Evolutionary conservation across 2,888 invertebrate genomes (phyloP), one percentile per base, ranked within the genome.

Genomic region (Sclerodermus sp.): DNA sequence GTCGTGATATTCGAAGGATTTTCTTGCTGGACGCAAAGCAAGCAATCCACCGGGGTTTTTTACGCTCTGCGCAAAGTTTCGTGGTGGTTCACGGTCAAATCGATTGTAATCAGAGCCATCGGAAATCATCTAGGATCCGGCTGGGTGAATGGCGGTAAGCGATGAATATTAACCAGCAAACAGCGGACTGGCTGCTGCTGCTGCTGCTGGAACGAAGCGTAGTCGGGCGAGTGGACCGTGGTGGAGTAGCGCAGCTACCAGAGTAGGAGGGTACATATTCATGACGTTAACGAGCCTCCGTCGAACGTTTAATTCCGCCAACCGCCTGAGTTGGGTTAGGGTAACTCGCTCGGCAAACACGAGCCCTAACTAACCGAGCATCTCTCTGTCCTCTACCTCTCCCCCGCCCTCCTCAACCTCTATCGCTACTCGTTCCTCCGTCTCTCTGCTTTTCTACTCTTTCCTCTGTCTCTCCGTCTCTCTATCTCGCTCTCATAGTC

Each of bases 221-320:
- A 52, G 60, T 49, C 55, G 48, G 50, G 39, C 41, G 51, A 60
- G 60, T 61, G 57, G 58, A 63, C 55, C 57, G 45, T 48, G 61
- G 17, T 53, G 59, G 68, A 65, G 64, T 60, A 61, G 66, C 13
- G 39, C 58, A 63, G 64, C 55, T 60, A 56, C 62, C 66, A 67
- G 68, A 72, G 73, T 70, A 72, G 73, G 71, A 76, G 77, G 77
- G 77, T 77, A 77, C 77, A 77, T 77, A 77, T 77, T 77, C 77
- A 77, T 77, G 77, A 77, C 77, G 77, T 77, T 77, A 77, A 77
- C 77, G 77, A 77, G 77, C 75, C 76, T 71, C 73, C 73, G 76
- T 68, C 74, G 76, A 76, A 76, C 77, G 77, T 77, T 77, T 77
- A 77, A 77, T 77, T 77, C 77, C 77, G 77, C 74, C 76, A 77